These are phyloP conservation scores for Halichoerus grypus DNA, from an alignment of 2,113 vertebrate genomes.

Conservation along the genomic window DNA sequence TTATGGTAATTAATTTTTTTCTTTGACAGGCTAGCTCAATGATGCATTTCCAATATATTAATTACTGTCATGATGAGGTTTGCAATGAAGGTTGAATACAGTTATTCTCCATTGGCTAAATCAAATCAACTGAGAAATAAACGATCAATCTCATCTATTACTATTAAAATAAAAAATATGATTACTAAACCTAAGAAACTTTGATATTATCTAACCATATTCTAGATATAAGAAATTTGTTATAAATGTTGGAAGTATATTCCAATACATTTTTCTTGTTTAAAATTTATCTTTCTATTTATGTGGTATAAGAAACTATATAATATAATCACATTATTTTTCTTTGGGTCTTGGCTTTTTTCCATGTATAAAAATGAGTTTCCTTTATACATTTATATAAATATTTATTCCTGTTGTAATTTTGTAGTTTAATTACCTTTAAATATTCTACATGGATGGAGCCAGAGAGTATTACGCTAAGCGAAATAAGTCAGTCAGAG, in stretches of 20 bases:
- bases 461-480: not conserved
- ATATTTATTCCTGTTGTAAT: not conserved
- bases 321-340: not conserved
- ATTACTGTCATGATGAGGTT: constrained; percentile 67
- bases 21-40: constrained; percentile 40
- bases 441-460: not conserved
- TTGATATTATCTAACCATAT: not conserved
- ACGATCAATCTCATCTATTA: not conserved
- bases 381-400: not conserved
- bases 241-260: not conserved
- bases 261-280: not conserved
- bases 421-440: not conserved
- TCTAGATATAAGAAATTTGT: not conserved
- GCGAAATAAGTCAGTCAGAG: not conserved
- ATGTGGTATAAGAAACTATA: not conserved
- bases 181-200: not conserved
- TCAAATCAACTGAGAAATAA: constrained; percentile 57
- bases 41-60: constrained; percentile 71
- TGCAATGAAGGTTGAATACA: constrained; percentile 10
- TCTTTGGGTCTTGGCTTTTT: not conserved
- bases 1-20: constrained; percentile 68
- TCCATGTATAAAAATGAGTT: not conserved
- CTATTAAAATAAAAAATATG: not conserved
- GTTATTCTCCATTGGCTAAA: constrained; percentile 30
- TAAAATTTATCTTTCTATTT: not conserved